Evolutionary conservation across 2,888 invertebrate genomes (phyloP), one percentile per base, ranked within the genome.

Genomic region (Meta bourneti): DNA sequence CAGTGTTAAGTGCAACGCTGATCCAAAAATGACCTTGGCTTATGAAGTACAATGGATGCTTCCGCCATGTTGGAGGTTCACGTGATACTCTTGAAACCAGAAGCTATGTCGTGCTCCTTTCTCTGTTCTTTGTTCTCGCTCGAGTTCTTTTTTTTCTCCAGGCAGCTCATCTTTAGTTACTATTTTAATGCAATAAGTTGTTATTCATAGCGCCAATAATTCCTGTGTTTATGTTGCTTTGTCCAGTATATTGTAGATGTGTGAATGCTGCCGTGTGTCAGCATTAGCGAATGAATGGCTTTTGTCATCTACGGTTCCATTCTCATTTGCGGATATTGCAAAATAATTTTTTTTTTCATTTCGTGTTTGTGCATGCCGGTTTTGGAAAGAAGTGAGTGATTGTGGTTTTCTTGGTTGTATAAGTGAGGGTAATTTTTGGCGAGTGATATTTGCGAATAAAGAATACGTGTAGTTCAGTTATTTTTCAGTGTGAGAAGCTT

Each of bases 201-300:
- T 79, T 79, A 79, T 79, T 79, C 61, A 20, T 61, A 61, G 79
- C 79, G 61, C 54, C 79, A 79, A 79, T 79, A 61, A 79, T 79
- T 79, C 20, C 79, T 79, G 54, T 79, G 79, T 61, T 79, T 79
- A 61, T 52, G 20, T 61, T 19, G 79, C 79, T 79, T 79, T 79
- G 79, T 79, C 79, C 79, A 20, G 19, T 19, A 16, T 16, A 61
- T 61, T 61, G 61, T 61, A 51, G 52, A 49, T 77, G 48, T 19
- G 77, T n/a, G 77, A 77, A 77, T 19, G 77, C 48, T 13, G 49
- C n/a, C n/a, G n/a, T 2, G 52, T 77, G 77, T 77, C 77, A 51
- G n/a, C 51, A n/a, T 16, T 16, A 6, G 8, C 61, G 61, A 16
- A 16, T 61, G 61, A 61, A 61, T 61, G 61, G 11, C 61, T 61